Percentiles rank a stretch among this genome's conserved stretches.
Conservation (phyloP, 2,888 invertebrate species). For the Coleophora deauratella region DNA sequence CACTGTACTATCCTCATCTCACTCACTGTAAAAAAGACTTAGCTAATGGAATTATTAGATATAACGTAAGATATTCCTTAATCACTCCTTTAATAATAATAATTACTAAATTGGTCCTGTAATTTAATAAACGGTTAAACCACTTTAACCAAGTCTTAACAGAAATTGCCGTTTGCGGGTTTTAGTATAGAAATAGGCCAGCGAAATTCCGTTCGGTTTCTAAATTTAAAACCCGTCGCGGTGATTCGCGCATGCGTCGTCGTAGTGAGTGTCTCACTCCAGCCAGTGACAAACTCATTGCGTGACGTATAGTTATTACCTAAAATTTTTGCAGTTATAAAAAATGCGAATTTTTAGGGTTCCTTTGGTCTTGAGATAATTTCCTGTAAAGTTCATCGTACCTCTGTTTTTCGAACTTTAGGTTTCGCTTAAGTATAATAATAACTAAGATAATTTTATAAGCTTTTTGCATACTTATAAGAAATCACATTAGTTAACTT, state of each 20-base stretch:
- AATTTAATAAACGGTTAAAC: no score
- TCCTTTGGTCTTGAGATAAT: no score
- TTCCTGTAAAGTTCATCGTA: no score
- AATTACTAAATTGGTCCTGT: neutral
- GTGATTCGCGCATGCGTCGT: conserved; percentile 64
- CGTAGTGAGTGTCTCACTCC: conserved; percentile 17
- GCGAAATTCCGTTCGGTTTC: conserved; percentile 52
- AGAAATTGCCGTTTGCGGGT: no score
- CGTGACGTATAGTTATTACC: conserved; percentile 21
- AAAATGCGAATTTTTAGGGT: neutral
- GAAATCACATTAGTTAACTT: no score
- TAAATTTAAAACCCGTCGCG: conserved; percentile 62
- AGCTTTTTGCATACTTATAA: no score
- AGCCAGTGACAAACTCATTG: conserved; percentile 31
- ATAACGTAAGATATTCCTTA: no score
- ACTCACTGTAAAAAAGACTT: no score
- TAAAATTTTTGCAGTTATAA: neutral
- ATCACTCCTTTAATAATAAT: conserved; percentile 1
- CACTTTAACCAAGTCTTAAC: no score
- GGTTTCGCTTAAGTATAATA: no score
- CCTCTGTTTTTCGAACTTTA: conserved; percentile 1
- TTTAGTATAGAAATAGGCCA: conserved; percentile 42
- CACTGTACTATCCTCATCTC: conserved; percentile 4
- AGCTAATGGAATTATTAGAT: no score
- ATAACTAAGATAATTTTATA: no score